Evolutionary conservation across 2,113 vertebrate genomes (phyloP).

Genomic region (Microcebus lehilahytsara): DNA sequence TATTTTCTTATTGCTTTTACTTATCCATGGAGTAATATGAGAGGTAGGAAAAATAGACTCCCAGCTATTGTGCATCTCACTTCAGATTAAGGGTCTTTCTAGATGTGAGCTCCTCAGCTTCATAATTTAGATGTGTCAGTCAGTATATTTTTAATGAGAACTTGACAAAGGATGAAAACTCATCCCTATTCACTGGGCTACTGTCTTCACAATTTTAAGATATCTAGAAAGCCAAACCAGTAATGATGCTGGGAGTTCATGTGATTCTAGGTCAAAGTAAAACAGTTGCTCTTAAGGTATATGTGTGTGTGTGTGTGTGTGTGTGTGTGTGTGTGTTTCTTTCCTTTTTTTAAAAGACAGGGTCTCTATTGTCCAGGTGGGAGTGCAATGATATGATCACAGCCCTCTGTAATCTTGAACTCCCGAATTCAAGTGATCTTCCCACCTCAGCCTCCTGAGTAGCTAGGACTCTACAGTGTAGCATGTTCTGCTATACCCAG

Average conservation of each 20-base stretch:
- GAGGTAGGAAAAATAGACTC: background rate
- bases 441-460: too few species aligned
- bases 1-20: background rate
- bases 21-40: background rate
- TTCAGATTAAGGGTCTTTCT: background rate
- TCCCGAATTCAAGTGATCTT: too few species aligned
- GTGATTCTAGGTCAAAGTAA: background rate
- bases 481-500: too few species aligned
- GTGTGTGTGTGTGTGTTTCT: too few species aligned
- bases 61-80: background rate
- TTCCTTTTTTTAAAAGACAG: too few species aligned
- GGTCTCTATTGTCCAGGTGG: too few species aligned
- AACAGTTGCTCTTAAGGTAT: background rate
- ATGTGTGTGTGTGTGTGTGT: too few species aligned
- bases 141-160: conserved; percentile 33
- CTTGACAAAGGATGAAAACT: background rate
- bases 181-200: background rate
- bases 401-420: too few species aligned
- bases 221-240: background rate
- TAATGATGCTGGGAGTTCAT: background rate
- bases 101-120: background rate
- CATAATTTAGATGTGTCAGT: background rate
- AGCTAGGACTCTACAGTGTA: too few species aligned
- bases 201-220: background rate
- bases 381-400: too few species aligned